Evolutionary conservation across 2,888 invertebrate species (phyloP).

Genomic region (Xylota sylvarum): DNA sequence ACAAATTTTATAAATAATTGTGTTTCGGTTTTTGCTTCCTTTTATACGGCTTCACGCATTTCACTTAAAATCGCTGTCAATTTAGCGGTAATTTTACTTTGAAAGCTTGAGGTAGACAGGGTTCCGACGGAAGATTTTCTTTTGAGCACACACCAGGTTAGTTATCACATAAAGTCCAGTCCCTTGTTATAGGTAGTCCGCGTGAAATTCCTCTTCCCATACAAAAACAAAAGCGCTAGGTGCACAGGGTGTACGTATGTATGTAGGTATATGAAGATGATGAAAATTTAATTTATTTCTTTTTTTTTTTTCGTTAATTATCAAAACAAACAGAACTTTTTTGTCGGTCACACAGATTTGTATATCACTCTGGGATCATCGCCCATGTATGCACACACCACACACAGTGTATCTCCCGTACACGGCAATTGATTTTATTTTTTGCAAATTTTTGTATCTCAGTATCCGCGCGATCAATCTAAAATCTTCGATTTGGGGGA

Average conservation of each 20-base stretch:
- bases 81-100: constrained; percentile 10
- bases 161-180: constrained; percentile 67
- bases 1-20: background rate
- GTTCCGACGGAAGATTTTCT: constrained; percentile 69
- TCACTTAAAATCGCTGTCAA: constrained; percentile 49
- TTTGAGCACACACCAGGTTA: constrained; percentile 31
- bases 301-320: constrained; percentile 54
- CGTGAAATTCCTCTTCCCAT: constrained; percentile 33
- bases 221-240: constrained; percentile 11
- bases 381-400: constrained; percentile 52
- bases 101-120: constrained; percentile 67
- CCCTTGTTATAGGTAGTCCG: constrained; percentile 61
- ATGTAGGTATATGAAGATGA: too few relatives aligned
- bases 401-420: constrained; percentile 50
- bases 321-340: constrained; percentile 74
- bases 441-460: constrained; percentile 11
- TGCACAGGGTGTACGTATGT: constrained; percentile 45
- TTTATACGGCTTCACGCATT: constrained; percentile 51
- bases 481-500: constrained; percentile 34
- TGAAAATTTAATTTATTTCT: too few relatives aligned
- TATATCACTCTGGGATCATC: constrained; percentile 70
- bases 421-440: constrained; percentile 26
- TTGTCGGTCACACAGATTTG: constrained; percentile 61
- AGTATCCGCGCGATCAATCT: constrained; percentile 43
- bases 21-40: constrained; percentile 19